phyloP scores from a whole-genome alignment of 2,113 vertebrate genomes.

The Tinamus guttatus region DNA sequence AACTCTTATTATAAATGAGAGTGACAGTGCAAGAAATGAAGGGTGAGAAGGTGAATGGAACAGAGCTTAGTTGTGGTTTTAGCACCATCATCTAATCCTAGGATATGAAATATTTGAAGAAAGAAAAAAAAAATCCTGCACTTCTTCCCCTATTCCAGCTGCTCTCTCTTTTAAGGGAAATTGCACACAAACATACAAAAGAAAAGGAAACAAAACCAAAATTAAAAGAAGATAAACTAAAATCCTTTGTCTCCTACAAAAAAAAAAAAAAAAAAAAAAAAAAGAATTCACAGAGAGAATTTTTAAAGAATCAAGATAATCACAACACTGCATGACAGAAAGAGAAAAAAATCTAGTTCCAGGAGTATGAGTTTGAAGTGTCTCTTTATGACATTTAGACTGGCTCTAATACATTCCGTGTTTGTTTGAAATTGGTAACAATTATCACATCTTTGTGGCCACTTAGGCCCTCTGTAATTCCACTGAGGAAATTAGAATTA shows the following conservation, averaged over 20 bases:
- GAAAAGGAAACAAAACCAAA: neutral
- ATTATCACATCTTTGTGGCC: neutral
- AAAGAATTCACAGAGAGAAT: neutral
- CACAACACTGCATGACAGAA: neutral
- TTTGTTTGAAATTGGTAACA: neutral
- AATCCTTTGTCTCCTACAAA: neutral
- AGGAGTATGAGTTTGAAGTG: neutral
- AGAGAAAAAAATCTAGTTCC: neutral
- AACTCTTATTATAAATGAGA: neutral
- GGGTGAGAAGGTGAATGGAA: neutral
- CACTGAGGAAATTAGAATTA: neutral
- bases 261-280: neutral
- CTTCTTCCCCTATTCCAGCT: neutral
- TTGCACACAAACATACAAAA: neutral
- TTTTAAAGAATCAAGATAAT: neutral
- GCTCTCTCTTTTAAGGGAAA: rapidly evolving
- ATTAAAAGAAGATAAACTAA: neutral
- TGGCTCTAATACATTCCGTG: neutral
- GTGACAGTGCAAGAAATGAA: neutral
- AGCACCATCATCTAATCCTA: neutral
- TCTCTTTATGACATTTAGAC: neutral
- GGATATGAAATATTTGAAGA: neutral
- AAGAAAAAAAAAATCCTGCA: neutral
- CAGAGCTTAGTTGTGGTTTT: neutral
- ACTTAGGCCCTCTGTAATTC: neutral